Evolutionary conservation across 2,113 vertebrate genomes (phyloP).

Genomic region (Ameiurus melas): DNA sequence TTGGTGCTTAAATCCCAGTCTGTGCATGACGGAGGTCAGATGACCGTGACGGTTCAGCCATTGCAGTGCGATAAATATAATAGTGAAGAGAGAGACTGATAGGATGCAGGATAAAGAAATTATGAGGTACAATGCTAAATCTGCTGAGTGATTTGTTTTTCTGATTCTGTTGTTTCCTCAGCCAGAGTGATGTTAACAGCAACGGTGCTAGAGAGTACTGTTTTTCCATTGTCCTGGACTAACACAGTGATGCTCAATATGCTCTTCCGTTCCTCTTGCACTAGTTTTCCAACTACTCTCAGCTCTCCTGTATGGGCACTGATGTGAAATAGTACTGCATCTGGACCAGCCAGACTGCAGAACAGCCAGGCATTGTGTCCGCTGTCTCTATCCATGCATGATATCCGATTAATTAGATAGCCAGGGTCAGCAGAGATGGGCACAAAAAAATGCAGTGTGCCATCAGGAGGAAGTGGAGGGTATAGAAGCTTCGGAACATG

Average conservation of each 20-base stretch:
- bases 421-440: constrained; percentile 63
- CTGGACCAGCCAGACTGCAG: constrained; percentile 66
- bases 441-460: constrained; percentile 67
- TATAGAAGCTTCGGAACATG: constrained; percentile 73
- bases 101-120: constrained; percentile 71
- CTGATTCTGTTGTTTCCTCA: constrained; percentile 62
- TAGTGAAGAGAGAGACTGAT: constrained; percentile 62
- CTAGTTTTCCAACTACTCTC: constrained; percentile 59
- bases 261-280: constrained; percentile 58
- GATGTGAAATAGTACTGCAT: constrained; percentile 69
- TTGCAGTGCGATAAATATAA: constrained; percentile 58
- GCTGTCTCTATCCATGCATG: constrained; percentile 74
- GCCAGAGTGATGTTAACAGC: constrained; percentile 72
- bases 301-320: constrained; percentile 72
- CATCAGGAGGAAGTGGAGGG: constrained; percentile 60
- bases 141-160: constrained; percentile 56
- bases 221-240: constrained; percentile 72
- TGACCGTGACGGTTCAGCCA: constrained; percentile 57
- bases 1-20: constrained; percentile 55
- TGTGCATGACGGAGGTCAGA: constrained; percentile 53
- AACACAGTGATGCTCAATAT: constrained; percentile 64
- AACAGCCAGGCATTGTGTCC: constrained; percentile 78
- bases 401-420: constrained; percentile 72
- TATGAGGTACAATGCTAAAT: constrained; percentile 68
- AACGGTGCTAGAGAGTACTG: constrained; percentile 64